These are phyloP conservation scores for Podarcis siculus DNA, from an alignment of 2,797 vertebrate genomes.

Conservation along the genomic window DNA sequence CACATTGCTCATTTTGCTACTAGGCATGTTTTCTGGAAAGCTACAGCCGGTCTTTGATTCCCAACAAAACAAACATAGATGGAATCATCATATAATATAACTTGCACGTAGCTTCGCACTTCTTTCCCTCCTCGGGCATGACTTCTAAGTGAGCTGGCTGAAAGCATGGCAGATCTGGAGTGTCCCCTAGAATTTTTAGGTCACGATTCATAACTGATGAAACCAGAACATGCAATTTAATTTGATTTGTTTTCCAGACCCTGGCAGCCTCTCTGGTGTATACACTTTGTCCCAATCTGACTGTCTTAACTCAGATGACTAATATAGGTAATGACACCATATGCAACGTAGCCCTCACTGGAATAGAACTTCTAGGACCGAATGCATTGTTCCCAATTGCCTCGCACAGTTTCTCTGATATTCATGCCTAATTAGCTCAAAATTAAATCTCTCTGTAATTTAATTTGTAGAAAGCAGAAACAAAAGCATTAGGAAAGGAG, in stretches of 20 bases:
- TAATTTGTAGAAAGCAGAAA: slow-evolving; percentile 70
- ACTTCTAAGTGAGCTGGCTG: background rate
- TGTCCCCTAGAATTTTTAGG: background rate
- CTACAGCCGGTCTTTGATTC: background rate
- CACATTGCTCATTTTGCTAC: background rate
- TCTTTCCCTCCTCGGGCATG: no score
- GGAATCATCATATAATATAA: background rate
- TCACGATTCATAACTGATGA: background rate
- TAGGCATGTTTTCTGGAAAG: background rate
- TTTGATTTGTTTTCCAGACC: background rate
- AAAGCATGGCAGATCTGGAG: background rate
- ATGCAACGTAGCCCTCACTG: background rate
- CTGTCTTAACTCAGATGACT: background rate
- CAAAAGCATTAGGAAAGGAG: slow-evolving; percentile 73
- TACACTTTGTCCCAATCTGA: slow-evolving; percentile 3
- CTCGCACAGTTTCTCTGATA: slow-evolving; percentile 11
- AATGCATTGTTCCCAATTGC: background rate
- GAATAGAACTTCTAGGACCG: background rate
- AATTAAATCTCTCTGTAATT: slow-evolving; percentile 75
- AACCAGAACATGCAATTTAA: background rate
- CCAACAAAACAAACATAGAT: background rate
- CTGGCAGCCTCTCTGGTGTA: background rate
- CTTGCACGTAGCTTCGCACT: no score
- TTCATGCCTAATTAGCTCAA: slow-evolving; percentile 64
- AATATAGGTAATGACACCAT: no score